These are phyloP conservation scores for Diabrotica balteata DNA, from an alignment of 2,888 invertebrate genomes.

Conservation along the genomic window DNA sequence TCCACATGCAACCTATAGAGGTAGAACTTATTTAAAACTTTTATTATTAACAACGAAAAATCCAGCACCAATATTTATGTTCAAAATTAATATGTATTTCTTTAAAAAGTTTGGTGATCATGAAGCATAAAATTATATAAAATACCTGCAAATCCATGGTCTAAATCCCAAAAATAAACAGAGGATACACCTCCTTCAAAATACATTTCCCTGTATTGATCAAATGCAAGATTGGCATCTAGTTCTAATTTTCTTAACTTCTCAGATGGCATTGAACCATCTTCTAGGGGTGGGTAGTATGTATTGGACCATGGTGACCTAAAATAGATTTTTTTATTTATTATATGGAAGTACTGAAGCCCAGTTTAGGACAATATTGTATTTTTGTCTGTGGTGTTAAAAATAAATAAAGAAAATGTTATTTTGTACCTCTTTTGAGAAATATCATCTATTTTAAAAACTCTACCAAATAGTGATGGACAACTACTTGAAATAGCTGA, in stretches of 20 bases:
- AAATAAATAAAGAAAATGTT: too few relatives aligned
- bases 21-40: too few relatives aligned
- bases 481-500: too few relatives aligned
- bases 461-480: too few relatives aligned
- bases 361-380: too few relatives aligned
- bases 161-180: constrained; percentile 99
- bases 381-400: too few relatives aligned
- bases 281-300: constrained; percentile 96
- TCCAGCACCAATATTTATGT: too few relatives aligned
- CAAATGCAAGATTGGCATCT: constrained; percentile 98
- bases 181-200: constrained; percentile 99
- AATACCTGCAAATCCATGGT: constrained; percentile 93
- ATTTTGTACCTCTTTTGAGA: too few relatives aligned
- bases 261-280: constrained; percentile 98
- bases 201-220: constrained; percentile 98
- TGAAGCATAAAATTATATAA: neutral
- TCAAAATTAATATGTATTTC: neutral
- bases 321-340: neutral
- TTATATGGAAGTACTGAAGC: too few relatives aligned
- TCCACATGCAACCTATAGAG: too few relatives aligned
- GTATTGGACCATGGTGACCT: constrained; percentile 99
- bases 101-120: constrained; percentile 2
- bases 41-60: too few relatives aligned
- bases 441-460: too few relatives aligned
- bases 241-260: constrained; percentile 93